phyloP scores from a whole-genome alignment of 2,797 vertebrate species.

The Bufotes viridis region DNA sequence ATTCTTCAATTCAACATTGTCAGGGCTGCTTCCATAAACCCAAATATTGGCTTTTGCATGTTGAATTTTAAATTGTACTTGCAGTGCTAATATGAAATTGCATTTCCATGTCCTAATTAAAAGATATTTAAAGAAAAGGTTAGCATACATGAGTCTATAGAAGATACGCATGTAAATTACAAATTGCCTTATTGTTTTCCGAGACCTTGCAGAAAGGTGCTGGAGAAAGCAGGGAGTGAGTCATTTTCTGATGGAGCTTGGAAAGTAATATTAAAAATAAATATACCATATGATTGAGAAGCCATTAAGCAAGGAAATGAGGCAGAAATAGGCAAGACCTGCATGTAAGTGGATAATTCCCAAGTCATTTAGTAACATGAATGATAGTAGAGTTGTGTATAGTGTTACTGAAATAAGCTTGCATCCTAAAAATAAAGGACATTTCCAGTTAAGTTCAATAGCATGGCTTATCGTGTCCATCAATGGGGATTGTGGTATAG shows the following conservation, averaged over 20 bases:
- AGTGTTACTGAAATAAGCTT: background rate
- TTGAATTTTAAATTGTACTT: constrained; percentile 12
- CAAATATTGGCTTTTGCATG: constrained; percentile 15
- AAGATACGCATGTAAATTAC: constrained; percentile 65
- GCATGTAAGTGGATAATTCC: constrained; percentile 65
- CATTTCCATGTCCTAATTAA: constrained; percentile 63
- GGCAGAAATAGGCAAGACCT: constrained; percentile 67
- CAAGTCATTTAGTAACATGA: constrained; percentile 67
- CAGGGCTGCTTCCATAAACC: background rate
- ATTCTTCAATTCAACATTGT: background rate
- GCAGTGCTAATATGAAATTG: constrained; percentile 61
- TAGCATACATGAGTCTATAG: constrained; percentile 63
- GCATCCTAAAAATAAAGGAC: background rate
- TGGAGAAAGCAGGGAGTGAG: constrained; percentile 73
- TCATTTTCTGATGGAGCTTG: constrained; percentile 72
- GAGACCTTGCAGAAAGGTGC: constrained; percentile 70
- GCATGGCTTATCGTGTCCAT: background rate
- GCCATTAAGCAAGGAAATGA: constrained; percentile 78
- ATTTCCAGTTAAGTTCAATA: background rate
- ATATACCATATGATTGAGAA: constrained; percentile 77
- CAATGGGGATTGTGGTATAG: background rate
- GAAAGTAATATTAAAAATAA: constrained; percentile 78
- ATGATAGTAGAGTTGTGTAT: background rate
- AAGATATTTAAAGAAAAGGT: constrained; percentile 67
- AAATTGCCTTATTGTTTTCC: constrained; percentile 74